Base-by-base conservation (phyloP, 2,888 invertebrate genomes). In the Dascillus cervinus region DNA sequence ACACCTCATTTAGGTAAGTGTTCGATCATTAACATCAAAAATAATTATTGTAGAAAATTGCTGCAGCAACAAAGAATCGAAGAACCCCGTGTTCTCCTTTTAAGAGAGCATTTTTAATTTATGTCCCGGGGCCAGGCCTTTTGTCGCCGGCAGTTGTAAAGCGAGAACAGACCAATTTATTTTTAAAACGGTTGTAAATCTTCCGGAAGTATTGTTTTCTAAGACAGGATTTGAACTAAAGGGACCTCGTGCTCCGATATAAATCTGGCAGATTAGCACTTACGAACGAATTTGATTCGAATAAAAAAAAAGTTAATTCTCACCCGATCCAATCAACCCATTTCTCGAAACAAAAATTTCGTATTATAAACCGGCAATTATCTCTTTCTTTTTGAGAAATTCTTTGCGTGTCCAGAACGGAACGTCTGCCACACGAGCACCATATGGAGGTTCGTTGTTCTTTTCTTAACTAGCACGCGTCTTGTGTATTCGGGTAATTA, bases 121-220 rank as follows among this genome's bases (percentile, higher is more conserved):
- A 56, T 55, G 47, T 51, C 53, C 44, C 28, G 37, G 39, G 53
- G 54, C n/a, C 50, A 41, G 45, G 36, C 45, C 52, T 52, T 53
- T 56, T 56, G 57, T 55, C 57, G 57, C 48, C 56, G n/a, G n/a
- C n/a, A 55, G 55, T 55, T 55, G 55, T 50, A 46, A 38, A 52
- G 52, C 56, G 54, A 47, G 46, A 47, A 43, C 47, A 44, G 46
- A 47, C 54, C 54, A 56, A 55, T 55, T 56, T 55, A 52, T 50
- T 55, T 57, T 56, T 55, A 55, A 57, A 52, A 41, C 53, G 41
- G 50, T 46, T 47, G 54, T 55, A 58, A 56, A 53, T 56, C 50
- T 51, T 52, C 43, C 44, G 33, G 36, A 25, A 27, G 42, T 41
- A 53, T 56, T 53, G 51, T 52, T n/a, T n/a, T 54, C 63, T 62